Evolutionary conservation across 2,797 vertebrate species (phyloP), one percentile per base, ranked within the genome.

Genomic region (Propithecus perrieri): DNA sequence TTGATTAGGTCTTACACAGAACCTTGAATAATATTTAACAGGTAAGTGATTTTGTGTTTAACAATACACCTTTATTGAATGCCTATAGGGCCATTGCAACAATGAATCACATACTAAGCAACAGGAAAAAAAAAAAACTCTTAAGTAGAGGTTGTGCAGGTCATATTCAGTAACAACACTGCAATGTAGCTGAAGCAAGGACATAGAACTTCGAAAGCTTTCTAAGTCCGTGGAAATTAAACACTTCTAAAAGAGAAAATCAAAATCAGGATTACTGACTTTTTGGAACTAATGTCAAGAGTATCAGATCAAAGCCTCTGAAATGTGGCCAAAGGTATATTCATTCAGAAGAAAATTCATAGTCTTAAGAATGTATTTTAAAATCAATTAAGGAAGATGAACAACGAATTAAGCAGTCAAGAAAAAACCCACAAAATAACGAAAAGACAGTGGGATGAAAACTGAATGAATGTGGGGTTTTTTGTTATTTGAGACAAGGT

Each of bases 361-460:
- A 72, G 63, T 84, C 14, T 91, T 94, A 91, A 91, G 59, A 18
- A 86, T 75, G 30, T 76, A 30, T 83, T 93, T 78, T 86, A 74
- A 69, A 93, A 72, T 78, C 30, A 91, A 57, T 83, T n/a, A 83
- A 67, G 28, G 4, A 55, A 81, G 28, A 55, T 96, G 63, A 89
- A 69, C 63, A 75, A 30, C 74, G 24, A 41, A 89, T 72, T 57
- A 97, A 74, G 33, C 4, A 85, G 28, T 89, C 28, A 91, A 91
- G 20, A n/a, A 69, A 78, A 28, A 85, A 94, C 7, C 5, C 33
- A 72, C 24, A 92, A 50, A 89, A 63, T 69, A 63, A 28, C 48
- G 17, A 67, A 69, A 71, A 43, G n/a, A 88, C 18, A 85, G 2
- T 69, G 12, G 57, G 11, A 69, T 79, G 30, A 79, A 94, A 95